A percentile compares a stretch with the other conserved stretches of the same genome.
phyloP scores from a whole-genome alignment of 2,888 invertebrate genomes.

The Glyphotaelius pellucidus region DNA sequence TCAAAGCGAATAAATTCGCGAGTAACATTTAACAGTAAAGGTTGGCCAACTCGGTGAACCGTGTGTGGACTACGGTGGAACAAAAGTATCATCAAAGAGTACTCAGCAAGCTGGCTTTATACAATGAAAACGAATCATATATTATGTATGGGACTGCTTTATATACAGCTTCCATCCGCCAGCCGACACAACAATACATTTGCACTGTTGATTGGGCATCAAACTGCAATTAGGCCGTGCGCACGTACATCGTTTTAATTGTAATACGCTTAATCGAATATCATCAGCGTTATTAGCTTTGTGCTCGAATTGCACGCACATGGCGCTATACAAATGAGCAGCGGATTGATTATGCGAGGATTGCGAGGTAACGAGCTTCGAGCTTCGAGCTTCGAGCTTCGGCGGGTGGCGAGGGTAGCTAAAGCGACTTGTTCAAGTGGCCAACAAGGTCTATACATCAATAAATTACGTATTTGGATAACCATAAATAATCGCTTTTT shows the following conservation, averaged over 20 bases:
- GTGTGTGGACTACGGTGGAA: slow-evolving; percentile 57
- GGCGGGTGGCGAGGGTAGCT: neutral
- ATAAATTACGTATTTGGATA: neutral
- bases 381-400: slow-evolving; percentile 16
- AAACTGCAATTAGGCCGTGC: slow-evolving; percentile 62
- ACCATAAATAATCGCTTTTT: neutral
- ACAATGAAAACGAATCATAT: slow-evolving; percentile 64
- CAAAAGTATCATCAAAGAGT: slow-evolving; percentile 66
- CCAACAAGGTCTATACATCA: neutral
- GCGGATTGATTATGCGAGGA: slow-evolving; percentile 49
- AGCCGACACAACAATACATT: slow-evolving; percentile 60
- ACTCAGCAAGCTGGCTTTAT: slow-evolving; percentile 63
- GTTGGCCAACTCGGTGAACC: neutral
- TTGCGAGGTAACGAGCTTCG: slow-evolving; percentile 38
- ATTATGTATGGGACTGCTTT: slow-evolving; percentile 66
- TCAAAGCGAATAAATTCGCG: neutral
- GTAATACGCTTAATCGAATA: slow-evolving; percentile 63
- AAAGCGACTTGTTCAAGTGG: neutral
- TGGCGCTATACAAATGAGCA: slow-evolving; percentile 47
- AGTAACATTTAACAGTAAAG: neutral
- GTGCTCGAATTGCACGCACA: slow-evolving; percentile 43
- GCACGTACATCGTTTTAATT: slow-evolving; percentile 57
- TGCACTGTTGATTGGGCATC: slow-evolving; percentile 66
- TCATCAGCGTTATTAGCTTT: slow-evolving; percentile 52
- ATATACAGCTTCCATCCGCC: slow-evolving; percentile 64